phyloP scores from a whole-genome alignment of 2,797 vertebrate genomes.

The Mormyrops boulengeri region DNA sequence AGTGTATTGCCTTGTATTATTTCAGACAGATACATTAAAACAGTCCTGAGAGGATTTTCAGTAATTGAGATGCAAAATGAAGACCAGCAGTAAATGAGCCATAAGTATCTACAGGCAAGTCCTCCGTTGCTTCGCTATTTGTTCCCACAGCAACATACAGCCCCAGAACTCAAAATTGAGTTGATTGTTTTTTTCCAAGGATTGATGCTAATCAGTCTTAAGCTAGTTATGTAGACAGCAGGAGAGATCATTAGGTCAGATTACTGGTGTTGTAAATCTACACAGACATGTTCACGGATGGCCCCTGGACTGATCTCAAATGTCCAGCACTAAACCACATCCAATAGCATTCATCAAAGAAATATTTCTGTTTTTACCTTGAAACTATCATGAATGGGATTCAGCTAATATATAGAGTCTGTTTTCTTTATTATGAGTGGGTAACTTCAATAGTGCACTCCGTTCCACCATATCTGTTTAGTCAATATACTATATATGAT shows the following conservation, averaged over 20 bases:
- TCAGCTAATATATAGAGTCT: not conserved
- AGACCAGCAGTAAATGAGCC: not conserved
- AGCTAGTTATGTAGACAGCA: conserved; percentile 9
- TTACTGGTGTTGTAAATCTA: not conserved
- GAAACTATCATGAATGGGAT: not conserved
- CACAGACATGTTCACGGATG: not conserved
- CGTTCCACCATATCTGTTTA: not conserved
- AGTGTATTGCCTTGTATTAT: not conserved
- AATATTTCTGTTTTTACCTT: not conserved
- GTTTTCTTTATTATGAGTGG: not conserved
- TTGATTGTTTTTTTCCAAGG: not conserved
- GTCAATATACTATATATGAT: not conserved
- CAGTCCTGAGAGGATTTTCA: not conserved
- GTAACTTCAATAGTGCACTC: not conserved
- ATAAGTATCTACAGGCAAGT: not conserved
- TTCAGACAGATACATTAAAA: not conserved
- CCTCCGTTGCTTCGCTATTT: not conserved
- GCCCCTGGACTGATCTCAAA: not conserved
- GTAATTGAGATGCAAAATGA: conserved; percentile 3
- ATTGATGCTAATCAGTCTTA: conserved; percentile 10
- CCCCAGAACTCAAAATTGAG: not conserved
- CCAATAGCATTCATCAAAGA: not conserved
- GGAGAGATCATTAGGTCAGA: conserved; percentile 16
- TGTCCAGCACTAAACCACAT: conserved; percentile 10
- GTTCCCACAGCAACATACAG: not conserved